Evolutionary conservation across 2,888 invertebrate species (phyloP).

Genomic region (Labia minor): DNA sequence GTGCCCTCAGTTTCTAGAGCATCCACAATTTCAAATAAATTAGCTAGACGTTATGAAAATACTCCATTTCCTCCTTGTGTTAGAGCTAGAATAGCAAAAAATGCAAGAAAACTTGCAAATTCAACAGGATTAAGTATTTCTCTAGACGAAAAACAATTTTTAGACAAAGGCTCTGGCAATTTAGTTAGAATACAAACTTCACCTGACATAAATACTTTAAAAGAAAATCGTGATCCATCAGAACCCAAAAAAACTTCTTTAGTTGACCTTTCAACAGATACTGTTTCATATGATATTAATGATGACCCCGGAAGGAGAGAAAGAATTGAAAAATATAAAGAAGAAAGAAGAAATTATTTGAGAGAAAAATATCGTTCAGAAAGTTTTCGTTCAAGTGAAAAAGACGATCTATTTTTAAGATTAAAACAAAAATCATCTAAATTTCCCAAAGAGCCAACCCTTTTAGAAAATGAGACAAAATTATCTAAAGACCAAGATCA

Average conservation of each 20-base stretch:
- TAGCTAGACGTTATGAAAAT: not conserved
- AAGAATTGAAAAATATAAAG: slow-evolving; percentile 81
- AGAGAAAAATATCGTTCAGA: slow-evolving; percentile 72
- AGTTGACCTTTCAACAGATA: slow-evolving; percentile 20
- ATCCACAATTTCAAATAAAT: not conserved
- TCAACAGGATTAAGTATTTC: slow-evolving; percentile 40
- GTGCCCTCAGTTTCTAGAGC: not conserved
- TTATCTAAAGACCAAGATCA: slow-evolving; percentile 34
- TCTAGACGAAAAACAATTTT: slow-evolving; percentile 60
- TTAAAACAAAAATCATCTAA: slow-evolving; percentile 40
- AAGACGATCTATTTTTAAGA: slow-evolving; percentile 55
- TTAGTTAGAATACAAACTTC: slow-evolving; percentile 29
- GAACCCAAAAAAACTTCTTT: not conserved
- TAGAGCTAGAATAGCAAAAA: slow-evolving; percentile 46
- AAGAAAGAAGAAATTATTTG: slow-evolving; percentile 72
- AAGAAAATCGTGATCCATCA: not conserved
- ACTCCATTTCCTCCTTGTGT: slow-evolving; percentile 45
- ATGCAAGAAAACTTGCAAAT: slow-evolving; percentile 50
- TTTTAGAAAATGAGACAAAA: slow-evolving; percentile 41
- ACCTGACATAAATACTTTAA: slow-evolving; percentile 26
- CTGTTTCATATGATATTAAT: slow-evolving; percentile 41
- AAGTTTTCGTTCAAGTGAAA: slow-evolving; percentile 32
- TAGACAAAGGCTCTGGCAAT: slow-evolving; percentile 23
- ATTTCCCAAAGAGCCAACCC: slow-evolving; percentile 42
- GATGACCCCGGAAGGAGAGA: slow-evolving; percentile 56